Percentiles rank a stretch among this genome's conserved stretches.
phyloP scores from a whole-genome alignment of 2,113 vertebrate genomes.

The Heptranchias perlo region DNA sequence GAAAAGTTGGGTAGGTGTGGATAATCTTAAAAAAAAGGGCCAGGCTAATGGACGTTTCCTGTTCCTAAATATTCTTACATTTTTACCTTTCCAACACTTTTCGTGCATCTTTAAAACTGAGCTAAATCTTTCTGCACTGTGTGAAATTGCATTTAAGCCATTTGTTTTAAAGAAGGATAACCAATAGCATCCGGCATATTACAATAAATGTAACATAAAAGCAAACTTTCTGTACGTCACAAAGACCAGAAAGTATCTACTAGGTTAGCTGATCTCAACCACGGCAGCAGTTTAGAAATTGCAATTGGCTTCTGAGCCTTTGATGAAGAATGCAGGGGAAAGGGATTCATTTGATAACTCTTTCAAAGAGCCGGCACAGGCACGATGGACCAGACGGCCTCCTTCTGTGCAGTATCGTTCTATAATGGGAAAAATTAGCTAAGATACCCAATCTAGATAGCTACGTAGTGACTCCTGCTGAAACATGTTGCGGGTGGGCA shows the following conservation, averaged over 20 bases:
- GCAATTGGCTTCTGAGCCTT: too few relatives aligned
- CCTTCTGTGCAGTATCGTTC: too few relatives aligned
- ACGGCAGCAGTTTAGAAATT: neutral
- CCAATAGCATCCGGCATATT: neutral
- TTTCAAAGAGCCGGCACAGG: too few relatives aligned
- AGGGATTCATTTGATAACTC: too few relatives aligned
- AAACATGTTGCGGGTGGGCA: neutral
- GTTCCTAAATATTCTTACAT: neutral
- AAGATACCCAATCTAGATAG: neutral
- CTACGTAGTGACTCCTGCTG: neutral
- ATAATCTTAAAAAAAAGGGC: neutral
- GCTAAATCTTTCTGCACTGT: too few relatives aligned
- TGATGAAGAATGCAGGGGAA: too few relatives aligned
- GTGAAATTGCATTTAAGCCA: neutral
- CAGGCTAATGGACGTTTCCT: neutral
- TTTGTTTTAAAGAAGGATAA: neutral
- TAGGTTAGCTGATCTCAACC: neutral
- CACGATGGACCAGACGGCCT: too few relatives aligned
- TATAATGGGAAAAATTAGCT: neutral
- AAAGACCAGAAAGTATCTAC: neutral
- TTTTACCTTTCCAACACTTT: neutral
- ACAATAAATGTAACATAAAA: neutral
- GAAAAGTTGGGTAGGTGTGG: neutral
- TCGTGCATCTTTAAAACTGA: neutral
- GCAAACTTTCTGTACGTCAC: neutral